Base-by-base conservation (phyloP, 1,140 invertebrate species). In the Ylistrum balloti region DNA sequence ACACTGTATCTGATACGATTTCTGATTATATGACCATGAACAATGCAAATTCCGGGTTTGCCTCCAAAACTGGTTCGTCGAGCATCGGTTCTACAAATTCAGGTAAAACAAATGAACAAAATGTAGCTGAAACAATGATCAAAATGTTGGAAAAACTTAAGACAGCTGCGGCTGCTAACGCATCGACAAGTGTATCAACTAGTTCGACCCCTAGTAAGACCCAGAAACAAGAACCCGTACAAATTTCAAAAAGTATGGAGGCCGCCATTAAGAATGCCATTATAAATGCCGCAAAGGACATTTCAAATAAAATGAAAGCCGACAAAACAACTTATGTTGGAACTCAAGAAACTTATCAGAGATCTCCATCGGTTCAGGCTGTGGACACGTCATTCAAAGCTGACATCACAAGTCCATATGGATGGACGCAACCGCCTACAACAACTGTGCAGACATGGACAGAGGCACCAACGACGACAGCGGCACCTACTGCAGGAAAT, bases 171-270 rank as follows among this genome's bases (percentile, higher is more conserved):
- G 56, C 56, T 28, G 56, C 56, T 7, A 74, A 74, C 28, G 56
- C 56, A 28, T 5, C 56, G 2, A 28, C 56, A 28, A 28, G 20
- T 48, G 45, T 48, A 20, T 22, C 22, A 11, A 5, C 56, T 11
- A 7, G 3, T 28, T 28, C 56, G n/a, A 9, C 22, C 11, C 28
- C 56, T 7, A 1, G 3, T 45, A 17, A 9, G 7, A 74, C 22
- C n/a, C n/a, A 9, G n/a, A 74, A n/a, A 28, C 15, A 74, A n/a
- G 56, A 74, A n/a, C 11, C 56, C 17, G 17, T 74, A 5, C 35
- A 38, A 38, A 74, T 74, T 28, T 74, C 56, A 74, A 74, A 74
- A 74, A 28, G 56, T 74, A 74, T 74, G 56, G 56, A 74, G 28
- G 56, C 56, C n/a, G 56, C 56, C 13, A 74, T 74, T 28, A 74